Evolutionary conservation across 2,888 invertebrate species (phyloP), one percentile per base, ranked within the genome.

Genomic region (Hemicrepidius hirtus): DNA sequence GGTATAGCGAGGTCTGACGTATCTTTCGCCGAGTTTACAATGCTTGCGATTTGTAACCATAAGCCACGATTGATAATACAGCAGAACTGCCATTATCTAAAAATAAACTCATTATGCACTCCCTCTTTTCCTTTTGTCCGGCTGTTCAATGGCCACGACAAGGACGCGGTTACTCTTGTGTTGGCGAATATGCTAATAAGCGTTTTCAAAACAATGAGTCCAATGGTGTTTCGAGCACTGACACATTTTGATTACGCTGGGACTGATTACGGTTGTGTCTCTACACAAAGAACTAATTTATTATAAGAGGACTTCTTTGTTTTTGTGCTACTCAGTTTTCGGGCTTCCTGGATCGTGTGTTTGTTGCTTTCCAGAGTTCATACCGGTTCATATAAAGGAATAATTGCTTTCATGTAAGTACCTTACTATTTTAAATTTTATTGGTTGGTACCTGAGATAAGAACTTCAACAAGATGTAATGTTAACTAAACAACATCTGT

Each of bases 131-230:
- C 53, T 67, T 50, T 18, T 62, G 46, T 59, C 20, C 35, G 41
- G 40, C 37, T 46, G 59, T 44, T 60, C 60, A 62, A 67, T 50
- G 72, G 55, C 63, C 68, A 63, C 67, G 24, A 67, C 72, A 72
- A 72, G 72, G 72, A 72, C 72, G 57, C 63, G 35, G 63, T 64
- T 68, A 68, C 67, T 63, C 40, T 68, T 59, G 67, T 72, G 68
- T 57, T 35, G 53, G 55, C 41, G 41, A 49, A 46, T 60, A 60
- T 55, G 65, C 64, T 63, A 66, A 53, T 50, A 28, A 16, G 59
- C 55, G 53, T 68, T 71, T 73, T 64, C 64, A 68, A 73, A 73
- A 73, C 73, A 73, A 68, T 73, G 57, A 68, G 68, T 40, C 44
- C 28, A 46, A 62, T 62, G 68, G 50, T 16, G 55, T 53, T 55